phyloP scores from a whole-genome alignment of 2,113 vertebrate genomes.

The Elgaria multicarinata region DNA sequence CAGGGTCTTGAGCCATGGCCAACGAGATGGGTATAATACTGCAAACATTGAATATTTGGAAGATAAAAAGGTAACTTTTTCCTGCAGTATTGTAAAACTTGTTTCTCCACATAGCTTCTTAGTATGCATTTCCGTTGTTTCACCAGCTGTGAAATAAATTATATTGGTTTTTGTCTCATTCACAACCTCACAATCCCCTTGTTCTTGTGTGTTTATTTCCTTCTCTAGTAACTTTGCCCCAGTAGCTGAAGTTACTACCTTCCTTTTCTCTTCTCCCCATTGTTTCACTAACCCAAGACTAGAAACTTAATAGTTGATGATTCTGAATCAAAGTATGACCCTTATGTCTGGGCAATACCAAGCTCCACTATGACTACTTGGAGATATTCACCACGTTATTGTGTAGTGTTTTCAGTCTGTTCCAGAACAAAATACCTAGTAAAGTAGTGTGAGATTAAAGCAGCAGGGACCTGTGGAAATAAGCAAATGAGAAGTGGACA shows the following conservation, averaged over 20 bases:
- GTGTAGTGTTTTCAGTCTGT: neutral
- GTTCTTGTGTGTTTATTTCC: conserved; percentile 23
- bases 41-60: conserved; percentile 94
- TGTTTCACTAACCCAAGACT: neutral
- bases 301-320: neutral
- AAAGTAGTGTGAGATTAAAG: neutral
- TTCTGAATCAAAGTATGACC: neutral
- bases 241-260: neutral
- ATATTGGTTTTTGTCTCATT: conserved; percentile 34
- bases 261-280: neutral
- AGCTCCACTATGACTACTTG: neutral
- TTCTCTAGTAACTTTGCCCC: neutral
- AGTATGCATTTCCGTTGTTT: conserved; percentile 43
- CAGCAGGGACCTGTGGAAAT: neutral
- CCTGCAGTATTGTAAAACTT: conserved; percentile 67
- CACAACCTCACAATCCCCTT: neutral
- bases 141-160: conserved; percentile 51
- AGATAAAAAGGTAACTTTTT: conserved; percentile 86
- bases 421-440: neutral
- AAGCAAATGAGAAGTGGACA: neutral
- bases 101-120: conserved; percentile 67
- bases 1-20: conserved; percentile 88
- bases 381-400: neutral
- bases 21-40: conserved; percentile 92
- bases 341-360: neutral